Conservation (phyloP, 1,140 invertebrate species). For the Halesus radiatus region DNA sequence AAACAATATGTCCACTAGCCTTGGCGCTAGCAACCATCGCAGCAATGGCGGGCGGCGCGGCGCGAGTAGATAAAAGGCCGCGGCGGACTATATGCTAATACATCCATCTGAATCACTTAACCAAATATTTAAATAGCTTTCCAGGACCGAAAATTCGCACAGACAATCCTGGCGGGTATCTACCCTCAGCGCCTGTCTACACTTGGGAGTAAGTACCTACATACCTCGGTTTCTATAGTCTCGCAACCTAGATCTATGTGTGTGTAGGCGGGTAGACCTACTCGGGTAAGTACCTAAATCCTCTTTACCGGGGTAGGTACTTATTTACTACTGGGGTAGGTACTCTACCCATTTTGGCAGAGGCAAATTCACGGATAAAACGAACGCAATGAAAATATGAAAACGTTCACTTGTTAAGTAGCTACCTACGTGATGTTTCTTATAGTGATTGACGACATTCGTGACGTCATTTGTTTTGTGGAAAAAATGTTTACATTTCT, state of each 20-base stretch:
- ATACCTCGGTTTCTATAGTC: too few relatives aligned
- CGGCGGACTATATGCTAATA: slow-evolving; percentile 57
- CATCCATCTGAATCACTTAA: slow-evolving; percentile 58
- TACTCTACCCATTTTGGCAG: too few relatives aligned
- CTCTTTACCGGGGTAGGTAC: background rate
- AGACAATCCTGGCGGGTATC: slow-evolving; percentile 13
- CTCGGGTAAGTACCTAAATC: background rate
- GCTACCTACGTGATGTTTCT: too few relatives aligned
- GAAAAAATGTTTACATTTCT: too few relatives aligned
- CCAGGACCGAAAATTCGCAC: slow-evolving; percentile 54
- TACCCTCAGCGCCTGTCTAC: slow-evolving; percentile 15
- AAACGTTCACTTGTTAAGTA: too few relatives aligned
- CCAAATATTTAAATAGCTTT: slow-evolving; percentile 59
- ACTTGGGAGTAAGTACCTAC: background rate
- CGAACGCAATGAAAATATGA: too few relatives aligned
- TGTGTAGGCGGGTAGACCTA: too few relatives aligned
- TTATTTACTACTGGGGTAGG: too few relatives aligned
- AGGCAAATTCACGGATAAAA: too few relatives aligned
- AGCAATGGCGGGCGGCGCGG: background rate
- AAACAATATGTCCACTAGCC: slow-evolving; percentile 14
- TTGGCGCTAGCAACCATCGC: background rate
- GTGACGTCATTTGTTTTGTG: too few relatives aligned
- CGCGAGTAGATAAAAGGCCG: slow-evolving; percentile 52
- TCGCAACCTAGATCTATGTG: too few relatives aligned
- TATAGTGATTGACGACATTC: too few relatives aligned